Evolutionary conservation across 2,797 vertebrate species (phyloP).

Genomic region (Esox lucius): DNA sequence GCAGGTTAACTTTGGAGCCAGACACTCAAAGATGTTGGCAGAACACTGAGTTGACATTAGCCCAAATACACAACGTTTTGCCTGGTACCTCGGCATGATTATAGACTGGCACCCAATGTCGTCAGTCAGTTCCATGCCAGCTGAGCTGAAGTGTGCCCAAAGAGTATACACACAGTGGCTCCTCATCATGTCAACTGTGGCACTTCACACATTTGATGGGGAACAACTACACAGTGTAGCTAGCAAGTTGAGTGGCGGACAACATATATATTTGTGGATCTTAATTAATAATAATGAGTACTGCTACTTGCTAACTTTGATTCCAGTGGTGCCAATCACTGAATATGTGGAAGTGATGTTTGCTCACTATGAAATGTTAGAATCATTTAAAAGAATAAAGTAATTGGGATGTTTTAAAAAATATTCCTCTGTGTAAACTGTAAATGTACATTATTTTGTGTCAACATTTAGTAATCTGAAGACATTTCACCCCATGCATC

Average conservation of each 20-base stretch:
- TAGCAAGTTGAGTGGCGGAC: conserved; percentile 69
- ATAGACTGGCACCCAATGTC: conserved; percentile 62
- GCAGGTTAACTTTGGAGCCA: conserved; percentile 44
- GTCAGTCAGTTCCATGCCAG: conserved; percentile 63
- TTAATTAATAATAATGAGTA: conserved; percentile 72
- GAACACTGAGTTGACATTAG: conserved; percentile 48
- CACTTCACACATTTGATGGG: conserved; percentile 65
- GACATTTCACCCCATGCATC: too few relatives aligned
- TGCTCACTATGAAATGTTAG: conserved; percentile 46
- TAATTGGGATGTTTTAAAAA: conserved; percentile 25
- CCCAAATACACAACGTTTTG: conserved; percentile 54
- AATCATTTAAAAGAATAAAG: conserved; percentile 23
- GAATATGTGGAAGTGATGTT: conserved; percentile 44
- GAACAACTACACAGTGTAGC: conserved; percentile 57
- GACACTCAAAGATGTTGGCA: conserved; percentile 67
- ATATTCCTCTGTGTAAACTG: not conserved
- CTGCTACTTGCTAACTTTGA: conserved; percentile 56
- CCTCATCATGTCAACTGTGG: conserved; percentile 71
- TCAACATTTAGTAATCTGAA: conserved; percentile 10
- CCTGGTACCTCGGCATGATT: conserved; percentile 68
- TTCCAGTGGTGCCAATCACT: conserved; percentile 61
- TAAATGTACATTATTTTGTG: conserved; percentile 1
- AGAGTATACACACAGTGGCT: conserved; percentile 60
- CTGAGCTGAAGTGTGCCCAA: conserved; percentile 62
- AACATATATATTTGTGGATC: conserved; percentile 75